Percentiles rank a stretch among this genome's conserved stretches.
phyloP scores from a whole-genome alignment of 53 echinoderm and acorn worm genomes.

The Pentamera pediparva region DNA sequence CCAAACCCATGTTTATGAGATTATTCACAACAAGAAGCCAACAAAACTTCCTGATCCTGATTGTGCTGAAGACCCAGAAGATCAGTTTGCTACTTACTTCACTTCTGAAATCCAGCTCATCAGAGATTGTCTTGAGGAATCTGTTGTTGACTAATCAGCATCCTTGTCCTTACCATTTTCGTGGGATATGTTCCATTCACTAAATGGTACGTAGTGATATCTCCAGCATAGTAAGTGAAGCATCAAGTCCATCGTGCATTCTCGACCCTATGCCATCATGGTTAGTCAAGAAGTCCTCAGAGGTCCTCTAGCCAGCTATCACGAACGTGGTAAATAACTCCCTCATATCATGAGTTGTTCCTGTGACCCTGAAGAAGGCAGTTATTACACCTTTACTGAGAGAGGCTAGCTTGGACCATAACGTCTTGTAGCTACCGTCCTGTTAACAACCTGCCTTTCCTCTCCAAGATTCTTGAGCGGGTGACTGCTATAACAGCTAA shows the following conservation, averaged over 20 bases:
- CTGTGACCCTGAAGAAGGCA: neutral
- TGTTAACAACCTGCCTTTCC: too few species aligned
- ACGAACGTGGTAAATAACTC: conserved; percentile 9
- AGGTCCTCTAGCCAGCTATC: conserved; percentile 14
- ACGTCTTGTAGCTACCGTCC: too few species aligned
- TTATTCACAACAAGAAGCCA: conserved; percentile 25
- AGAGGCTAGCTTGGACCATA: neutral
- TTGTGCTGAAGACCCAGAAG: conserved; percentile 13
- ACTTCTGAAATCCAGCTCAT: conserved; percentile 25
- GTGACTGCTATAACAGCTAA: too few species aligned
- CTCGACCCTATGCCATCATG: conserved; percentile 35
- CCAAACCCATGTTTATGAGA: conserved; percentile 9
- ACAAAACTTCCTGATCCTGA: conserved; percentile 26
- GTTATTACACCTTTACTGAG: neutral
- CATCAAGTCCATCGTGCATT: neutral
- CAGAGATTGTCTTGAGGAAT: conserved; percentile 24
- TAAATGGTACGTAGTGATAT: too few species aligned
- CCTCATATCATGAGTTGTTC: neutral
- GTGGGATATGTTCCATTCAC: too few species aligned
- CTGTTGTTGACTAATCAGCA: too few species aligned
- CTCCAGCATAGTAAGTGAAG: too few species aligned
- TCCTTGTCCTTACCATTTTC: too few species aligned
- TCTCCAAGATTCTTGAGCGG: too few species aligned
- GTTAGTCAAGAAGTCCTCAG: conserved; percentile 14
- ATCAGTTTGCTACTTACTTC: conserved; percentile 30